A percentile compares a stretch with the other conserved stretches of the same genome.
Conservation (phyloP, 2,113 vertebrate genomes). For the Hydropotes inermis region DNA sequence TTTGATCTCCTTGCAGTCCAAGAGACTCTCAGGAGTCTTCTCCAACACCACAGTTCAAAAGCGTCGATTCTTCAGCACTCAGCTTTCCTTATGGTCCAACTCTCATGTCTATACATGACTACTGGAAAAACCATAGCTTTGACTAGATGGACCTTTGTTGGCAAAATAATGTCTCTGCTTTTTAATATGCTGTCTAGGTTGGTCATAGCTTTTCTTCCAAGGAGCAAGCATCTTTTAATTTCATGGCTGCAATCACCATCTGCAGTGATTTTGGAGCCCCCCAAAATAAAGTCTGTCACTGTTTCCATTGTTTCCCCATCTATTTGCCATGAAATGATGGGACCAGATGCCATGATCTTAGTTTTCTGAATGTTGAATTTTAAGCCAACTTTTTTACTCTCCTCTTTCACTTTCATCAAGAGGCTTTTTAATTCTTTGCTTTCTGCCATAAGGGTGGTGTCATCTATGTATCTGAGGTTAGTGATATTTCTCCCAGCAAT, state of each 20-base stretch:
- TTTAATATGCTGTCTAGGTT: background rate
- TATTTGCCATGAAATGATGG: background rate
- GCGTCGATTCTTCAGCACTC: rapidly evolving
- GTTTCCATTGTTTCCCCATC: background rate
- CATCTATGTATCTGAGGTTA: background rate
- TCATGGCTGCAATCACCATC: background rate
- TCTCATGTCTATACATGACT: background rate
- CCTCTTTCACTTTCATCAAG: background rate
- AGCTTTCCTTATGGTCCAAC: background rate
- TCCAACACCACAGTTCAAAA: background rate
- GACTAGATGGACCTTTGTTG: background rate
- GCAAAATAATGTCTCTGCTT: background rate
- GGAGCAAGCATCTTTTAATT: background rate
- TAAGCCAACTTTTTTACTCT: background rate
- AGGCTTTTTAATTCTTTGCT: background rate
- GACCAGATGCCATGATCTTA: background rate
- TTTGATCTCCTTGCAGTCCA: background rate
- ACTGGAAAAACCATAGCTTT: background rate
- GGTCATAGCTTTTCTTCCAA: background rate
- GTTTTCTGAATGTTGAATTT: background rate
- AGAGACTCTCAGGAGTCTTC: background rate
- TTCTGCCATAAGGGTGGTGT: background rate
- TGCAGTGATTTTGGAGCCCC: background rate
- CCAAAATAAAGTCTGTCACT: background rate
- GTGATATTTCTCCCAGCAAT: background rate